phyloP scores from a whole-genome alignment of 2,113 vertebrate species.

The Myotis yumanensis region DNA sequence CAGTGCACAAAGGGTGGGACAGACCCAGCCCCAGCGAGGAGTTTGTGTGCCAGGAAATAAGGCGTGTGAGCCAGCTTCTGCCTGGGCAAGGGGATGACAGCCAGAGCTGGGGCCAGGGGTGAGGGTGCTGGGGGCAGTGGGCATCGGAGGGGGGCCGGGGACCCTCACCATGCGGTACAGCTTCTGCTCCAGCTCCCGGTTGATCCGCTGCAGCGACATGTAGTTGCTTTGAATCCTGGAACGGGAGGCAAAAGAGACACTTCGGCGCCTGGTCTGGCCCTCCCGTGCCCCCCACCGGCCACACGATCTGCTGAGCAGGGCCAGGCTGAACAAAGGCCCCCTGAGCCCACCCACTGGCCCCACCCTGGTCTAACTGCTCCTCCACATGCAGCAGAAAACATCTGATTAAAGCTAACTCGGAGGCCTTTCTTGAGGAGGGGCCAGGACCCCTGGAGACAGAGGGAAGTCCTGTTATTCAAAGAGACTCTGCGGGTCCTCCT shows the following conservation, averaged over 20 bases:
- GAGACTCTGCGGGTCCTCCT: neutral
- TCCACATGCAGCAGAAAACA: neutral
- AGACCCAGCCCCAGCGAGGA: neutral
- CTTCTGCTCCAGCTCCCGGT: slow-evolving; percentile 97
- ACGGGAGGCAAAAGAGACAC: slow-evolving; percentile 71
- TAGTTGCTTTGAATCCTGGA: slow-evolving; percentile 97
- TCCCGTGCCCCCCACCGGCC: rapidly evolving
- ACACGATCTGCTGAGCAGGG: rapidly evolving
- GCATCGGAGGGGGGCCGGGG: rapidly evolving
- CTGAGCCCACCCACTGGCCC: neutral
- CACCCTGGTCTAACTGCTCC: neutral
- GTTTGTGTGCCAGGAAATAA: neutral
- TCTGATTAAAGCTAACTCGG: neutral
- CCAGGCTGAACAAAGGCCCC: neutral
- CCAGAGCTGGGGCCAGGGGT: neutral
- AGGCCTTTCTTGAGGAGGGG: neutral
- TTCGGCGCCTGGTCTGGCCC: neutral
- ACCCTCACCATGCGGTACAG: slow-evolving; percentile 93
- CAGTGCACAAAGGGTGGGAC: rapidly evolving
- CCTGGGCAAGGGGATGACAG: rapidly evolving
- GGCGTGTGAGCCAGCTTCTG: neutral
- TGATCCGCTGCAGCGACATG: slow-evolving; percentile 95
- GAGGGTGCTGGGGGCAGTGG: rapidly evolving
- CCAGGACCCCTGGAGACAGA: neutral
- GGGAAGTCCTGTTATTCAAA: neutral